A percentile compares a stretch with the other conserved stretches of the same genome.
These are phyloP conservation scores for Apoda limacodes DNA, from an alignment of 2,888 invertebrate species.

Conservation along the genomic window DNA sequence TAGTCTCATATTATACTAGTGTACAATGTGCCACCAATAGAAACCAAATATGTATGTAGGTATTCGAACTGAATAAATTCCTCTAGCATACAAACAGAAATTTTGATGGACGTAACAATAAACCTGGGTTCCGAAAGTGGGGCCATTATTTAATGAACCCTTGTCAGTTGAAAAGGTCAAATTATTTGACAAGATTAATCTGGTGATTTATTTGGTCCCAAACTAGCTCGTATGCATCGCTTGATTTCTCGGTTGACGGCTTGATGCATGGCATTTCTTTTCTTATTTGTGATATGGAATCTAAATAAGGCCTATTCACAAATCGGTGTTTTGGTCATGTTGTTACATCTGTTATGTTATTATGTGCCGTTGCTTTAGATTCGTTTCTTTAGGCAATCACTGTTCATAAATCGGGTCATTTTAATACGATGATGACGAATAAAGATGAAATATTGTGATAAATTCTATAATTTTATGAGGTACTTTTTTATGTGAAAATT, in stretches of 20 bases:
- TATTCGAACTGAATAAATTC: slow-evolving; percentile 29
- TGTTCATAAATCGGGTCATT: slow-evolving; percentile 21
- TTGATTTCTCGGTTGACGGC: slow-evolving; percentile 53
- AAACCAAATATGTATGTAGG: too few species aligned
- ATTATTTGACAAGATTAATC: slow-evolving; percentile 70
- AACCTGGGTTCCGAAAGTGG: slow-evolving; percentile 56
- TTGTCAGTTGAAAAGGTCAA: slow-evolving; percentile 69
- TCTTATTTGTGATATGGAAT: too few species aligned
- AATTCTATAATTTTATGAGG: too few species aligned
- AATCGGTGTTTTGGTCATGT: too few species aligned
- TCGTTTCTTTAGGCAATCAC: too few species aligned
- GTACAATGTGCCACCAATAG: too few species aligned
- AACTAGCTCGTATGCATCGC: slow-evolving; percentile 47
- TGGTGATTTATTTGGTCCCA: slow-evolving; percentile 62
- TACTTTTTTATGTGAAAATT: too few species aligned
- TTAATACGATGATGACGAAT: slow-evolving; percentile 17
- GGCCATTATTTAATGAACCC: slow-evolving; percentile 68
- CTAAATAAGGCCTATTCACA: too few species aligned
- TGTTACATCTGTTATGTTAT: slow-evolving; percentile 16
- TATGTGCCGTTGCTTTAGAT: slow-evolving; percentile 16
- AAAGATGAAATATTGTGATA: too few species aligned
- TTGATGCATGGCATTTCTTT: slow-evolving; percentile 50
- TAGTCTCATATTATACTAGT: too few species aligned
- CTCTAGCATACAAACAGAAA: slow-evolving; percentile 49
- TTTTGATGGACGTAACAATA: slow-evolving; percentile 66